Percentiles rank a stretch among this genome's conserved stretches.
Evolutionary conservation across 2,113 vertebrate genomes (phyloP).

Genomic region (Phaethornis superciliosus): DNA sequence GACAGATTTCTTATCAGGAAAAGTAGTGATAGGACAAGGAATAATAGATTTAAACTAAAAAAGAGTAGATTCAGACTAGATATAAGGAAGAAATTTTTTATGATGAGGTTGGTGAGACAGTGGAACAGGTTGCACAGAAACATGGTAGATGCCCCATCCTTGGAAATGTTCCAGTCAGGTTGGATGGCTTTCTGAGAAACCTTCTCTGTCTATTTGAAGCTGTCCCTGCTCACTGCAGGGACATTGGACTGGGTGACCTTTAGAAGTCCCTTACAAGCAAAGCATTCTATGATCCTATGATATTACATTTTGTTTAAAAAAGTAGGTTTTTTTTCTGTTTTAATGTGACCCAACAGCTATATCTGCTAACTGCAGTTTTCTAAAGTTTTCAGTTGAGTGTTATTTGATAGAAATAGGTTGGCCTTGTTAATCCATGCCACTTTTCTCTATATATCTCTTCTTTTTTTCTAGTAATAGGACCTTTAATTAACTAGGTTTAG

Average conservation of each 20-base stretch:
- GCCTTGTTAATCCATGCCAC: background rate
- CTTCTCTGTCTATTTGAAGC: background rate
- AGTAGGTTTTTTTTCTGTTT: background rate
- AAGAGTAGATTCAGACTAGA: background rate
- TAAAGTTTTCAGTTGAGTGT: background rate
- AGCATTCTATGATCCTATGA: background rate
- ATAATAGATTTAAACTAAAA: background rate
- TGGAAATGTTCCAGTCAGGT: background rate
- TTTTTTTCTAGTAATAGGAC: background rate
- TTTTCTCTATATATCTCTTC: background rate
- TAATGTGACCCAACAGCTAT: background rate
- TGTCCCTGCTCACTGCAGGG: background rate
- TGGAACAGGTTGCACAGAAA: background rate
- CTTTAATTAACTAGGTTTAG: background rate
- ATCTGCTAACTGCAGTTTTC: background rate
- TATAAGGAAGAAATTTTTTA: background rate
- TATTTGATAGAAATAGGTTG: background rate
- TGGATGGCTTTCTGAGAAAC: background rate
- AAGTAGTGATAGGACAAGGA: background rate
- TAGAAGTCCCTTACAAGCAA: background rate
- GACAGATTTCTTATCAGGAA: background rate
- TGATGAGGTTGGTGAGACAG: rapidly evolving
- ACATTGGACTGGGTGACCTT: background rate
- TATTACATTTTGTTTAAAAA: background rate
- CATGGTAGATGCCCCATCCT: too few species aligned